phyloP scores from a whole-genome alignment of 1,140 invertebrate species.

The Heliconius melpomene region DNA sequence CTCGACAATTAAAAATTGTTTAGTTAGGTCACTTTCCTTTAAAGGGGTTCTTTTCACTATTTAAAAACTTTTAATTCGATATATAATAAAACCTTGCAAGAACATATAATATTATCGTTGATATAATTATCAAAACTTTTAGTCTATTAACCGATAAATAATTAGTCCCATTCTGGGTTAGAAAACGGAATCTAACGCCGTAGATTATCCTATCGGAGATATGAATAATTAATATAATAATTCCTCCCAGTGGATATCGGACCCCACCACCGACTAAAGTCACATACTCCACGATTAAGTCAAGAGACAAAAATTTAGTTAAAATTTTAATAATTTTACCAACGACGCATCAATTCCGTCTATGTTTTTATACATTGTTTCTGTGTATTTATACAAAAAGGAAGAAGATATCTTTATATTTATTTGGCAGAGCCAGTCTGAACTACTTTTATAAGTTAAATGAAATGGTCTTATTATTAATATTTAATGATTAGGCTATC shows the following conservation, averaged over 20 bases:
- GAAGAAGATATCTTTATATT: constrained; percentile 26
- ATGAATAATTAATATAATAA: not conserved
- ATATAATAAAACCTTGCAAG: not conserved
- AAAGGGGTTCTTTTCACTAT: not conserved
- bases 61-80: not conserved
- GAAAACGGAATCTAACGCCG: too few relatives aligned
- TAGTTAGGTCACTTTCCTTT: too few relatives aligned
- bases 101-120: not conserved
- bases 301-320: not conserved
- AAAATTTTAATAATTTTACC: not conserved
- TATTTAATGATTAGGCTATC: too few relatives aligned
- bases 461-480: constrained; percentile 15
- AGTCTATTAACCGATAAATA: not conserved
- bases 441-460: constrained; percentile 14
- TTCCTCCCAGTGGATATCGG: not conserved
- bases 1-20: too few relatives aligned
- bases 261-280: not conserved
- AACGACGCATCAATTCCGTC: not conserved
- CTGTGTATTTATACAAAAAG: constrained; percentile 22
- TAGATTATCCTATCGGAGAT: too few relatives aligned
- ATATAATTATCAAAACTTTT: not conserved
- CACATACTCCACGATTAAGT: too few relatives aligned
- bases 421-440: constrained; percentile 59
- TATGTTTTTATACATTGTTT: not conserved
- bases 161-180: not conserved